Base-by-base conservation (phyloP, 2,797 vertebrate species). In the Synanceia verrucosa region DNA sequence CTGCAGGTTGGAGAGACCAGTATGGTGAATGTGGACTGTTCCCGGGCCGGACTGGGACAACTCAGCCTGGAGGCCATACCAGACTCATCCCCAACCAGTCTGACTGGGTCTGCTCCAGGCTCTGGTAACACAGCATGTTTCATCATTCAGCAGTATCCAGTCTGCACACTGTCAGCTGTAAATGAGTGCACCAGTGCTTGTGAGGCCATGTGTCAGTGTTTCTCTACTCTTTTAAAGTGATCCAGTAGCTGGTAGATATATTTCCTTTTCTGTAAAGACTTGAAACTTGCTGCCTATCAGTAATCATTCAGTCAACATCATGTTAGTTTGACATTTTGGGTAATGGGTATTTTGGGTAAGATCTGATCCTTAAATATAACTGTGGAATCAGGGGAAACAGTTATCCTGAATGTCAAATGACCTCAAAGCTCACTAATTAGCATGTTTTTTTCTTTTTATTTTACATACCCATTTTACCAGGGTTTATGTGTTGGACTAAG, bases 11-110 rank as follows among this genome's bases (percentile, higher is more conserved):
- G 96, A 0, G 97, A 99, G 84, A 81, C 94, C 1, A 96, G 95
- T 4, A 90, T 97, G 37, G 78, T 99, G 41, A 96, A 95, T 0
- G 96, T 99, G 0, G 96, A 99, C 91, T 99, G 98, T 50, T 91
- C 95, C 0, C 92, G 90, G 80, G 98, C 97, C 0, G 98, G 98
- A 44, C 95, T 94, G 0, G 98, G 97, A 2, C 81, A 94, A 14
- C 92, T 99, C 72, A 88, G 84, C 2, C 88, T 98, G 86, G 97
- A 99, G 72, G 96, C 95, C 0, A 58, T 93, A 3, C 96, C 95
- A 0, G 97, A 98, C 56, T 79, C 94, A 0, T 69, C 94, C 1
- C 65, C 80, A 0, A 31, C 43, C 50, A 78, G 93, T n/a, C 82
- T 84, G 0, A 57, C 72, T 2, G 71, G 81, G 1, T 60, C 73